Base-by-base conservation (phyloP, 2,888 invertebrate genomes). In the Isotomurus palustris region DNA sequence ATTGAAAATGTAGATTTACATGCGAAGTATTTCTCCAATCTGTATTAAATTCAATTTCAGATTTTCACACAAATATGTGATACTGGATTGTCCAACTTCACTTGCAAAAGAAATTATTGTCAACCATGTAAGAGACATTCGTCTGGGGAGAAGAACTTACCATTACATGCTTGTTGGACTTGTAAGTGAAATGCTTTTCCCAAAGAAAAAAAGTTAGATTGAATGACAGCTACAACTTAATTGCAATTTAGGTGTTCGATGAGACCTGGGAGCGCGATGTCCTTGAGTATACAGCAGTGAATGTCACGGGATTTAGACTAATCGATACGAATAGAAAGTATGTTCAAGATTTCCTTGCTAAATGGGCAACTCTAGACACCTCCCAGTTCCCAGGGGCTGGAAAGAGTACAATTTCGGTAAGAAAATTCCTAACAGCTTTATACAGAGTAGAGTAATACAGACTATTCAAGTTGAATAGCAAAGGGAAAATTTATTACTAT, bases 281-380 rank as follows among this genome's bases (percentile, higher is more conserved):
- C 72, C 88, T 89, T 72, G 93, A 94, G 80, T 95, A 90, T 76
- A 95, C 95, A 44, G 96, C 96, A 70, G 90, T 97, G 73, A 97
- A 97, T 81, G 92, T 97, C 71, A 96, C 96, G 17, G 97, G 96
- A 57, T 96, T 97, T 78, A 87, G 94, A 71, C 88, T 96, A 74
- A 85, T 96, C 66, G 91, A 95, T 77, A 83, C 84, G 70, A 83
- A 85, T 69, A 83, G 87, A 72, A 84, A 84, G 73, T 83, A 85
- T 74, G 91, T 92, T 64, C 85, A 85, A 76, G 87, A 90, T 72
- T 92, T 93, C 79, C 82, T 92, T 74, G 86, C 87, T 72, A 86
- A 84, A 69, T 91, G 94, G 88, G 84, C 85, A 72, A 83, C 85
- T 68, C 81, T 91, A 73, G 89, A 91, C 77, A 83, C 88, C 8